phyloP scores from a whole-genome alignment of 2,888 invertebrate species.

The Stenichneumon culpator region DNA sequence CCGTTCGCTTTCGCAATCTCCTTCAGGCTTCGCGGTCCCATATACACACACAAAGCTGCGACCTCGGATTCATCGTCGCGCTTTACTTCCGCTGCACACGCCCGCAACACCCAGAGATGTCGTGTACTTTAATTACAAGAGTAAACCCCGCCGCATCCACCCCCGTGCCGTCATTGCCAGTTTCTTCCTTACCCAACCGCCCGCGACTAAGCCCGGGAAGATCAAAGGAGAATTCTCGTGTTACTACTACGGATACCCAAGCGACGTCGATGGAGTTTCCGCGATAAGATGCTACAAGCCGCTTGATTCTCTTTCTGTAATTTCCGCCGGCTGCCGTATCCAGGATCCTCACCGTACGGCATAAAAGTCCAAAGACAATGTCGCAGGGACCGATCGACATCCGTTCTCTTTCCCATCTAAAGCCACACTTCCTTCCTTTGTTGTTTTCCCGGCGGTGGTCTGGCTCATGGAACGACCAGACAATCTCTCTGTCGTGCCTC shows the following conservation, averaged over 20 bases:
- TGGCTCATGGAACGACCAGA: neutral
- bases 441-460: neutral
- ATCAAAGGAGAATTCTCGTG: conserved; percentile 51
- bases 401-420: neutral
- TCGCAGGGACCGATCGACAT: neutral
- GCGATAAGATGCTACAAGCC: conserved; percentile 16
- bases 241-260: neutral
- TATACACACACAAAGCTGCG: neutral
- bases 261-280: conserved; percentile 22
- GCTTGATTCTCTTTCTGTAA: conserved; percentile 40
- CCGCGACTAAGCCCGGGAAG: conserved; percentile 30
- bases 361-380: neutral
- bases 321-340: conserved; percentile 20
- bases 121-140: conserved; percentile 51
- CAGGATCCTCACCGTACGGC: neutral
- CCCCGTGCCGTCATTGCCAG: neutral
- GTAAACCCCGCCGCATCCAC: conserved; percentile 16
- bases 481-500: conserved; percentile 2
- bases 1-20: conserved; percentile 26
- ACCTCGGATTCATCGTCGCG: conserved; percentile 3
- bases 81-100: neutral
- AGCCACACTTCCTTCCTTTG: conserved; percentile 8
- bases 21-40: neutral
- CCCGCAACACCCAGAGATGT: conserved; percentile 8
- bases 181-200: conserved; percentile 12